phyloP scores from a whole-genome alignment of 1,140 invertebrate genomes.

The Cryptotermes secundus region DNA sequence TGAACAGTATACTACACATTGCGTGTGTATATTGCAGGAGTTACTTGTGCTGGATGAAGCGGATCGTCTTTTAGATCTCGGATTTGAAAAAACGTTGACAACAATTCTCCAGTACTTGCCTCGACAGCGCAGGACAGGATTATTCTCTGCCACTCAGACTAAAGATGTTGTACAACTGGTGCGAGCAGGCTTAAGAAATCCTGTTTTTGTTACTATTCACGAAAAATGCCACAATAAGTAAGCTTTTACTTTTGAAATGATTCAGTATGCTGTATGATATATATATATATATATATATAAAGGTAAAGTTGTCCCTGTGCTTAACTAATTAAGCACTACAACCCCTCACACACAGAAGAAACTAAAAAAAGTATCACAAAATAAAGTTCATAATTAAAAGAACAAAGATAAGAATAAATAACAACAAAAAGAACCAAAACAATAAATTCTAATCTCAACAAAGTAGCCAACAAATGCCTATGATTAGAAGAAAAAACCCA shows the following conservation, averaged over 20 bases:
- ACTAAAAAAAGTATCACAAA: no score
- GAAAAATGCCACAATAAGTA: constrained; percentile 61
- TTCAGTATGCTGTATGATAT: constrained; percentile 4
- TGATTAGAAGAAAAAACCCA: no score
- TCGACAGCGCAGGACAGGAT: constrained; percentile 88
- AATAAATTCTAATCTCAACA: no score
- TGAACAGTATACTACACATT: no score
- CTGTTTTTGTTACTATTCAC: constrained; percentile 86
- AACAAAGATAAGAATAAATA: no score
- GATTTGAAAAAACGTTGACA: constrained; percentile 86
- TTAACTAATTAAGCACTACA: no score
- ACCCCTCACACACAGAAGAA: no score
- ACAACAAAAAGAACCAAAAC: no score
- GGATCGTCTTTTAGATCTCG: constrained; percentile 89
- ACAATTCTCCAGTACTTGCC: constrained; percentile 90
- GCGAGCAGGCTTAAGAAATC: constrained; percentile 92
- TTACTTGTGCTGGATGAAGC: constrained; percentile 96
- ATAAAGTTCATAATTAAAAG: no score
- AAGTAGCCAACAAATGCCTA: no score
- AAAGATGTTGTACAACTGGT: constrained; percentile 91
- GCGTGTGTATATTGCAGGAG: constrained; percentile 61
- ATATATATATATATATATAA: no score
- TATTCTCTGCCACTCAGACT: constrained; percentile 99
- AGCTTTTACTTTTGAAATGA: background rate
- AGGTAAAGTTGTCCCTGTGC: no score